Percentiles rank a stretch among this genome's conserved stretches.
Conservation (phyloP, 2,888 invertebrate genomes). For the Lasioglossum lativentre region DNA sequence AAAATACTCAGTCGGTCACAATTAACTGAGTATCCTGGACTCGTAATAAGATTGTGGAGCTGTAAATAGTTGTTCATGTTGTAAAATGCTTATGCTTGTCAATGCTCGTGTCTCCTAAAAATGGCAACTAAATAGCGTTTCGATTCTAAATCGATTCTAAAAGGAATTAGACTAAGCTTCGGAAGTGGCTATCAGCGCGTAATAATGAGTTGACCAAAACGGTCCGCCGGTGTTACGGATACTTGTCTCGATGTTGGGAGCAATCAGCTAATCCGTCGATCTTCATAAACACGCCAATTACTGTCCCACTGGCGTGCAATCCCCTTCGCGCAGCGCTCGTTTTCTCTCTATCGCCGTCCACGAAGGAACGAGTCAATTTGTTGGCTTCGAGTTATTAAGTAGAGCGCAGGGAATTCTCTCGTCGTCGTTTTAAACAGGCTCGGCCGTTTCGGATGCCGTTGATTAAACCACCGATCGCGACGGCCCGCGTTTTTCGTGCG, state of each 20-base stretch:
- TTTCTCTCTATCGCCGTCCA: background rate
- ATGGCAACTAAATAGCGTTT: background rate
- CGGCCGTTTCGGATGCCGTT: conserved; percentile 21
- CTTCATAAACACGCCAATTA: conserved; percentile 72
- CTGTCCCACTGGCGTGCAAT: conserved; percentile 34
- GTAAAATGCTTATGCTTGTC: background rate
- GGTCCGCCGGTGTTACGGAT: background rate
- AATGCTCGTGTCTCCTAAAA: too few species aligned
- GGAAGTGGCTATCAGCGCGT: background rate
- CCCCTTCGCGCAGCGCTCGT: background rate
- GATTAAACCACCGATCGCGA: conserved; percentile 27
- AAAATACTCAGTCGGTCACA: background rate
- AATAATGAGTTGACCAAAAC: background rate
- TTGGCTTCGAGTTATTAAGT: conserved; percentile 14
- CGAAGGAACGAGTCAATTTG: conserved; percentile 26
- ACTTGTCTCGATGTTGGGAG: conserved; percentile 35
- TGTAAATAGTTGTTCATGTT: background rate
- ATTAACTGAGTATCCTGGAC: background rate
- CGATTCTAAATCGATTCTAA: too few species aligned
- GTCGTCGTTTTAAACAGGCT: conserved; percentile 32
- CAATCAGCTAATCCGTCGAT: conserved; percentile 56
- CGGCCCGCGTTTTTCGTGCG: background rate
- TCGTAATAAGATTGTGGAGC: background rate
- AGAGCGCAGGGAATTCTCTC: conserved; percentile 4
- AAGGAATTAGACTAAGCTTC: background rate